A percentile compares a stretch with the other conserved stretches of the same genome.
These are phyloP conservation scores for Bradypodion ventrale DNA, from an alignment of 2,797 vertebrate genomes.

Conservation along the genomic window DNA sequence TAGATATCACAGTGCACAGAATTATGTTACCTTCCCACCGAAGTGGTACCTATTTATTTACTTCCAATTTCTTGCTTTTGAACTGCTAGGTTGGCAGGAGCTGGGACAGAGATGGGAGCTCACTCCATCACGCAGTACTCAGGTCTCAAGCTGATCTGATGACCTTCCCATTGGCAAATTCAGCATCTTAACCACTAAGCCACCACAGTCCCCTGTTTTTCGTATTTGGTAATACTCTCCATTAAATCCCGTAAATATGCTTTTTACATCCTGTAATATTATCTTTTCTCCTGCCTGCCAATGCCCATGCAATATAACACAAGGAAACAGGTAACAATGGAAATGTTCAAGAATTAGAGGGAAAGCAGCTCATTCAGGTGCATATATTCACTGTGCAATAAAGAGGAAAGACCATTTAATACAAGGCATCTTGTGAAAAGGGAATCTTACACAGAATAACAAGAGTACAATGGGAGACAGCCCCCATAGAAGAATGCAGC, in stretches of 20 bases:
- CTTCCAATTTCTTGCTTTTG: too few species aligned
- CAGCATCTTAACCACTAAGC: too few species aligned
- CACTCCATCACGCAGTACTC: too few species aligned
- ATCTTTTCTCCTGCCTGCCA: neutral
- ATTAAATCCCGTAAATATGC: neutral
- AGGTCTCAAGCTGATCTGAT: too few species aligned
- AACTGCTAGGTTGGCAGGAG: too few species aligned
- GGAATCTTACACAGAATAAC: neutral
- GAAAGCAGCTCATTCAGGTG: neutral
- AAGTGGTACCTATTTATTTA: too few species aligned
- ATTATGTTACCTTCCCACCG: too few species aligned
- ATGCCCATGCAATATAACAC: neutral
- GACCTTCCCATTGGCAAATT: too few species aligned
- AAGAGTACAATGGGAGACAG: neutral
- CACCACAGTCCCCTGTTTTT: too few species aligned
- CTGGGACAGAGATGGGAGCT: too few species aligned
- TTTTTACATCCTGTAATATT: neutral
- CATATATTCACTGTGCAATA: neutral
- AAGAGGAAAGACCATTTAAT: neutral
- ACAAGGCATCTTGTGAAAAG: neutral
- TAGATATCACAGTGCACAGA: too few species aligned
- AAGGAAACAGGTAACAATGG: neutral
- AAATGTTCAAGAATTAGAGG: neutral
- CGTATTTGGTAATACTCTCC: too few species aligned
- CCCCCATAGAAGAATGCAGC: neutral